A percentile compares a stretch with the other conserved stretches of the same genome.
Evolutionary conservation across 2,888 invertebrate genomes (phyloP).

Genomic region (Pseudococcus viburni): DNA sequence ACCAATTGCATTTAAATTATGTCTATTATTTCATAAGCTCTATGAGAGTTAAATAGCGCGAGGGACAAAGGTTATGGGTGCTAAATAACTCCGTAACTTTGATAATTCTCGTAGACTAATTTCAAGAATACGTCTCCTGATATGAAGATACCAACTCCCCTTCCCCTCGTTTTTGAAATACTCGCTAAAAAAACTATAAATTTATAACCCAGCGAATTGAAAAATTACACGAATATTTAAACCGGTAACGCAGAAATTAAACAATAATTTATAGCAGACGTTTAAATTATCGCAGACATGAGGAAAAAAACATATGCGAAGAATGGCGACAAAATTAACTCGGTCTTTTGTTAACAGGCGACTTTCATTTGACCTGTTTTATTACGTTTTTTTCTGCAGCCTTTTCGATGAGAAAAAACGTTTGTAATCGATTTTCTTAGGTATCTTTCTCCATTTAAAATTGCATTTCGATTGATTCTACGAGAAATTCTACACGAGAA

Average conservation of each 20-base stretch:
- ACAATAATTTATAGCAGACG: constrained; percentile 15
- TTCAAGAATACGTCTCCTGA: too few species aligned
- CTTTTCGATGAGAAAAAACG: background rate
- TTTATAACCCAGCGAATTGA: background rate
- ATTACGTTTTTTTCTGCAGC: background rate
- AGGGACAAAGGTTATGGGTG: too few species aligned
- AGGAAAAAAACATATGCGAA: background rate
- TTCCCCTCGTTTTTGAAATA: background rate
- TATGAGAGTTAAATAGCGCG: too few species aligned
- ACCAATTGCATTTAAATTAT: too few species aligned
- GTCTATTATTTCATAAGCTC: too few species aligned
- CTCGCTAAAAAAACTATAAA: background rate
- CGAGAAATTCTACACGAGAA: too few species aligned
- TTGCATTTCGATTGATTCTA: too few species aligned
- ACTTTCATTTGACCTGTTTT: background rate
- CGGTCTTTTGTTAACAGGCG: background rate
- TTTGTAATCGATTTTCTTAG: too few species aligned
- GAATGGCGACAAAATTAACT: background rate
- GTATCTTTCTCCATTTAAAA: too few species aligned
- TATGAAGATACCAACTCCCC: background rate
- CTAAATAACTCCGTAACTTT: too few species aligned
- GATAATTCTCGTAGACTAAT: too few species aligned
- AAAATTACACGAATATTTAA: background rate
- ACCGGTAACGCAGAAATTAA: background rate
- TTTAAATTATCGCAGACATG: background rate